Percentiles rank a stretch among this genome's conserved stretches.
phyloP scores from a whole-genome alignment of 1,140 invertebrate species.

The Drosophila truncata region DNA sequence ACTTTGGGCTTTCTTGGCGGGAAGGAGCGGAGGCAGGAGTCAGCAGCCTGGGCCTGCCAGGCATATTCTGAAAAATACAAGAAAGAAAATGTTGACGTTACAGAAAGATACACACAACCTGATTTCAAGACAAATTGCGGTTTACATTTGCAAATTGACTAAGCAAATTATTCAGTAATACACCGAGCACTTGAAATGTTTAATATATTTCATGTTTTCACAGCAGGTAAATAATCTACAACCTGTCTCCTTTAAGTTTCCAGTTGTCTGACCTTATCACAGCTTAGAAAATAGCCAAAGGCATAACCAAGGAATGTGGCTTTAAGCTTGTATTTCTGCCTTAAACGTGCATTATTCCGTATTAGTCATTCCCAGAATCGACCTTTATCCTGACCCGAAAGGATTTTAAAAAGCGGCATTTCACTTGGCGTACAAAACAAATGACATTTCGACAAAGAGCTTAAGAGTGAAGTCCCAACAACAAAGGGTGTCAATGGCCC shows the following conservation, averaged over 20 bases:
- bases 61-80: conserved; percentile 41
- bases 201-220: background rate
- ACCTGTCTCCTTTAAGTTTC: background rate
- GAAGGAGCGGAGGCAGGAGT: conserved; percentile 7
- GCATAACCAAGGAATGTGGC: background rate
- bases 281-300: background rate
- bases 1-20: conserved; percentile 17
- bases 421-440: conserved; percentile 20
- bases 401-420: conserved; percentile 18
- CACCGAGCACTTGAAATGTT: background rate
- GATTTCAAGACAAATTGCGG: conserved; percentile 35
- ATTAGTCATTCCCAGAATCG: conserved; percentile 2
- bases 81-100: conserved; percentile 28
- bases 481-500: conserved; percentile 52
- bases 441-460: conserved; percentile 36
- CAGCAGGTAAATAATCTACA: conserved; percentile 8
- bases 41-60: conserved; percentile 18
- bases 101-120: conserved; percentile 42
- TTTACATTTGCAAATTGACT: conserved; percentile 16
- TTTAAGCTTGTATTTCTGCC: background rate
- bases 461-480: conserved; percentile 40
- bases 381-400: conserved; percentile 15
- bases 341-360: background rate
- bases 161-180: conserved; percentile 24
- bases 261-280: conserved; percentile 3